These are phyloP conservation scores for Eleginops maclovinus DNA, from an alignment of 2,113 vertebrate species.

Conservation along the genomic window DNA sequence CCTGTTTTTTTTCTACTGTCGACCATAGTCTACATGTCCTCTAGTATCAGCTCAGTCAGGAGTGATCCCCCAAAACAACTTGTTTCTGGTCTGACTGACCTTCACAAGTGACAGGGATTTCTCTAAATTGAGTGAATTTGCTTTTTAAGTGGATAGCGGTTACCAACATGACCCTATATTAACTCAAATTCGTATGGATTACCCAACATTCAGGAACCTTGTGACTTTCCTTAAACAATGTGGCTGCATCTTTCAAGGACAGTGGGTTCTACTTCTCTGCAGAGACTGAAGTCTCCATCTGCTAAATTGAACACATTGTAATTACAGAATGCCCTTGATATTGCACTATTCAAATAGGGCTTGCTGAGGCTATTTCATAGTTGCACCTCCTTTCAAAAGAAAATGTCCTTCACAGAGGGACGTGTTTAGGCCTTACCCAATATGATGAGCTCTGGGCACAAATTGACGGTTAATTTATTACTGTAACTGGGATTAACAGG, in stretches of 20 bases:
- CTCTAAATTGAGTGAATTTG: conserved; percentile 57
- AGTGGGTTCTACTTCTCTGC: conserved; percentile 22
- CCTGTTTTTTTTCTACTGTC: conserved; percentile 52
- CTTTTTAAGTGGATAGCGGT: conserved; percentile 48
- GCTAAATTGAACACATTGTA: conserved; percentile 56
- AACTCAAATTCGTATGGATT: conserved; percentile 39
- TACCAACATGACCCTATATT: conserved; percentile 17
- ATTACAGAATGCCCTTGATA: conserved; percentile 67
- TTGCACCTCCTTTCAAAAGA: conserved; percentile 28
- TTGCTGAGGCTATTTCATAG: conserved; percentile 48
- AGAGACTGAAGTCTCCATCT: conserved; percentile 46
- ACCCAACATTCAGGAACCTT: conserved; percentile 44
- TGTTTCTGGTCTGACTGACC: conserved; percentile 63
- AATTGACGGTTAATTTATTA: background rate
- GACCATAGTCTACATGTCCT: conserved; percentile 54
- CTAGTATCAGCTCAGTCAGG: conserved; percentile 54
- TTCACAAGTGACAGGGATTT: conserved; percentile 61
- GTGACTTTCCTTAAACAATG: conserved; percentile 30
- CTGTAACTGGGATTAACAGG: conserved; percentile 11
- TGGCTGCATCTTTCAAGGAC: conserved; percentile 48
- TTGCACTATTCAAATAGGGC: conserved; percentile 44
- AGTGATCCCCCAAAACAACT: conserved; percentile 63
- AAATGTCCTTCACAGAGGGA: conserved; percentile 31
- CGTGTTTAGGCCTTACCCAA: conserved; percentile 11
- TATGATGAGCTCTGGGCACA: conserved; percentile 10